phyloP scores from a whole-genome alignment of 2,888 invertebrate genomes.

The Artemia sinica region DNA sequence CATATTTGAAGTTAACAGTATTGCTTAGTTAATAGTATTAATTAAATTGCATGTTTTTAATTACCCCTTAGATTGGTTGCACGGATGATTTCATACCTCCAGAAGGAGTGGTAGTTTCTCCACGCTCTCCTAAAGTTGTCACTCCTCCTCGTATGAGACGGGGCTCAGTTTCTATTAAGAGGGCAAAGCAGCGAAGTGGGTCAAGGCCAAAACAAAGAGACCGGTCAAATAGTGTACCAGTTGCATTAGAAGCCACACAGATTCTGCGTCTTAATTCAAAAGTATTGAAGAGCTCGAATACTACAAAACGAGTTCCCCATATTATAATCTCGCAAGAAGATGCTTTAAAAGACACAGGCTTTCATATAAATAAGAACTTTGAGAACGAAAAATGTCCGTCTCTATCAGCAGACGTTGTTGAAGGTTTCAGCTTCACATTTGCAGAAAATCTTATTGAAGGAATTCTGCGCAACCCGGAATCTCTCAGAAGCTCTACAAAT shows the following conservation, averaged over 20 bases:
- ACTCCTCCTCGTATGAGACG: slow-evolving; percentile 21
- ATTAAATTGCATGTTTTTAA: too few relatives aligned
- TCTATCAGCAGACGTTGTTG: slow-evolving; percentile 23
- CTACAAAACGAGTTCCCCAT: slow-evolving; percentile 14
- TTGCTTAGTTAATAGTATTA: too few relatives aligned
- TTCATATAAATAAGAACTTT: neutral
- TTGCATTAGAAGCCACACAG: slow-evolving; percentile 21
- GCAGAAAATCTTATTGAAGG: slow-evolving; percentile 23
- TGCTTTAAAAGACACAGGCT: slow-evolving; percentile 10
- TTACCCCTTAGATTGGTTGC: neutral
- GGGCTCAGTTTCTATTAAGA: slow-evolving; percentile 18
- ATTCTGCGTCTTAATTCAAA: slow-evolving; percentile 1
- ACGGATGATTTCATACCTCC: neutral
- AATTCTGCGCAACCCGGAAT: slow-evolving; percentile 18
- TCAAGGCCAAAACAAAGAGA: slow-evolving; percentile 18
- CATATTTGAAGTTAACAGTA: too few relatives aligned
- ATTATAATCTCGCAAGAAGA: slow-evolving; percentile 17
- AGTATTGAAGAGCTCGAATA: neutral
- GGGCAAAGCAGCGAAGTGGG: slow-evolving; percentile 17
- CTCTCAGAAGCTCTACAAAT: neutral
- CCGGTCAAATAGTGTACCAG: slow-evolving; percentile 22
- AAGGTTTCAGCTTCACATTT: slow-evolving; percentile 23
- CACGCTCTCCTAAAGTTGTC: slow-evolving; percentile 17
- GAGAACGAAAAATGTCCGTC: slow-evolving; percentile 10
- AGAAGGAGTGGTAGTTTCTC: neutral